Evolutionary conservation across 2,113 vertebrate species (phyloP), one percentile per base, ranked within the genome.

Genomic region (Scomber japonicus): DNA sequence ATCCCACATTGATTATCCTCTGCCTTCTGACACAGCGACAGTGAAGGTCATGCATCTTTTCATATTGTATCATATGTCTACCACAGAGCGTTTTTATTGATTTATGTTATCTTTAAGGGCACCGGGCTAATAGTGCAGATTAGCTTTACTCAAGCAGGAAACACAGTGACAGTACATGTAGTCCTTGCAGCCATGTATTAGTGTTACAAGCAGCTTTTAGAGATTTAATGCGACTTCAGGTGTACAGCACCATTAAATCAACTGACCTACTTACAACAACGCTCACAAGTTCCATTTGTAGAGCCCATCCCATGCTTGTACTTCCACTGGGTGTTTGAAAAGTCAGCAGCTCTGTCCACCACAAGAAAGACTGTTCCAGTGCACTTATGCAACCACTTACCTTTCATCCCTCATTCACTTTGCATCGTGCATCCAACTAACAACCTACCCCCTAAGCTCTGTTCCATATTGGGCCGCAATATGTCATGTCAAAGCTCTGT

Each of bases 401-500:
- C 71, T 51, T 51, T 46, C 46, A 70, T 65, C 49, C 57, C 55
- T 79, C 71, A 67, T 53, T 83, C 72, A 63, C 71, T 63, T 64
- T 73, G 31, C 51, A 68, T 30, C 49, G 66, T 65, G 68, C 24
- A 65, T 82, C 72, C 56, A 50, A n/a, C 68, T 54, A 65, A 72
- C 59, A 85, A 53, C 60, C 19, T 81, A 49, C 53, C 77, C 82
- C 68, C 53, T 61, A 60, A 75, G 78, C 71, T 80, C 40, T 82
- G 51, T 17, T 80, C 81, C 50, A 85, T 74, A 85, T 57, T 67
- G 60, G 75, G 65, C 60, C 71, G 30, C 15, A 48, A 2, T 7
- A 82, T 82, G 70, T 80, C 78, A 79, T 72, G 57, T 74, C 83
- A 59, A 73, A 61, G 77, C 57, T 74, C 53, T 66, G 53, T 82